A percentile compares a stretch with the other conserved stretches of the same genome.
phyloP scores from a whole-genome alignment of 1,140 invertebrate species.

The Calosoma granatense region DNA sequence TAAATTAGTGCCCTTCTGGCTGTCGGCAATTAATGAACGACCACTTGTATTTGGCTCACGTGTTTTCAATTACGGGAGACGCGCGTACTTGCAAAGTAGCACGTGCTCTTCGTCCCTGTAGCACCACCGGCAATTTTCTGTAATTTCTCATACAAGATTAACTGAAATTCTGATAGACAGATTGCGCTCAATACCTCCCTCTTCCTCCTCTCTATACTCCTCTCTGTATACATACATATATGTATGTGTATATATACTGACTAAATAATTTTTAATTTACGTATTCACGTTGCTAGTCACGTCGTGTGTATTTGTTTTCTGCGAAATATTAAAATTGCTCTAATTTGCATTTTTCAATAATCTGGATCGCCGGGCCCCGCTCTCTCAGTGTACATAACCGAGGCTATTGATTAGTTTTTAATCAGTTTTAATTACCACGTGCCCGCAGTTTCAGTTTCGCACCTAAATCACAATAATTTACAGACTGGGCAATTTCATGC shows the following conservation, averaged over 20 bases:
- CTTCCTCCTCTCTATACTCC: background rate
- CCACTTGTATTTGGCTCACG: constrained; percentile 3
- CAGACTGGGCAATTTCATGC: background rate
- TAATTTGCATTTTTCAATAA: background rate
- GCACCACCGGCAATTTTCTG: background rate
- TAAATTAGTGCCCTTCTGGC: background rate
- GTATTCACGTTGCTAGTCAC: background rate
- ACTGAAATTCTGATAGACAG: background rate
- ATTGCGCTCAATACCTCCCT: background rate
- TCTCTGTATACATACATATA: background rate
- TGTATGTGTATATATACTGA: background rate
- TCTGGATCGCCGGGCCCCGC: too few species aligned
- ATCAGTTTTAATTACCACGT: background rate
- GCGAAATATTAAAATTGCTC: background rate
- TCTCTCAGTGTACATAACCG: background rate
- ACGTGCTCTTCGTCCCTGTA: too few species aligned
- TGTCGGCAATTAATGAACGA: background rate
- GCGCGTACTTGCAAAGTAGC: background rate
- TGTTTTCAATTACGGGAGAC: background rate
- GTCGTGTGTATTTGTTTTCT: background rate
- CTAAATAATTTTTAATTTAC: background rate
- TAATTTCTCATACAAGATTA: background rate
- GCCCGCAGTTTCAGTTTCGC: background rate
- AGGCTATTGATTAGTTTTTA: background rate
- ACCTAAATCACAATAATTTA: background rate